Evolutionary conservation across 1,140 invertebrate species (phyloP).

Genomic region (Lysiphlebus fabarum): DNA sequence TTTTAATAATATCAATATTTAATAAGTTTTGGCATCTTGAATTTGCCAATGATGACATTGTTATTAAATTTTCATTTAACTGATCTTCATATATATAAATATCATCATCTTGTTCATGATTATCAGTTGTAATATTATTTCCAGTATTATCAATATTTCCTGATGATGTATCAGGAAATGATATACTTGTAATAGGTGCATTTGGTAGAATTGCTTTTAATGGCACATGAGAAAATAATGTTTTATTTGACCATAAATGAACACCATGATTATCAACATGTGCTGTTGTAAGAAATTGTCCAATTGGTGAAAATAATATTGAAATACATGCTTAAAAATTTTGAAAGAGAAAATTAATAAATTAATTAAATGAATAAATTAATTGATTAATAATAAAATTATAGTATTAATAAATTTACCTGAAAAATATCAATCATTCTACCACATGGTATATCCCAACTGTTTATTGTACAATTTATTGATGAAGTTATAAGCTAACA

Average conservation of each 20-base stretch:
- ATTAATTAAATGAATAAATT: no score
- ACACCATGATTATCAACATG: conserved; percentile 87
- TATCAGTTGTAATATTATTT: conserved; percentile 32
- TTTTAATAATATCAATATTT: conserved; percentile 85
- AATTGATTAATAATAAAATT: no score
- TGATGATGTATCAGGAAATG: conserved; percentile 60
- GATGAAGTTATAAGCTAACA: conserved; percentile 85
- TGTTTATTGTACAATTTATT: conserved; percentile 82
- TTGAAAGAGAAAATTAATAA: no score
- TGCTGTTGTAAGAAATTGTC: conserved; percentile 84
- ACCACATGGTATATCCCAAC: conserved; percentile 89
- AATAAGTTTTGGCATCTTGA: conserved; percentile 93
- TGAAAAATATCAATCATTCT: conserved; percentile 73
- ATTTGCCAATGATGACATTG: conserved; percentile 78
- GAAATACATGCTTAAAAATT: conserved; percentile 68
- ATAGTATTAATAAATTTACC: conserved; percentile 25
- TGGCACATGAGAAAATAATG: conserved; percentile 76
- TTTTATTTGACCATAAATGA: conserved; percentile 91
- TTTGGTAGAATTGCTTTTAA: conserved; percentile 68
- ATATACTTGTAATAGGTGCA: conserved; percentile 56
- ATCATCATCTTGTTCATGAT: conserved; percentile 56
- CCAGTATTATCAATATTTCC: conserved; percentile 38
- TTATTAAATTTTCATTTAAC: conserved; percentile 77
- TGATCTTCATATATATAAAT: conserved; percentile 78
- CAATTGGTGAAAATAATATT: conserved; percentile 84